Evolutionary conservation across 2,888 invertebrate genomes (phyloP).

Genomic region (Callyntrura sp.): DNA sequence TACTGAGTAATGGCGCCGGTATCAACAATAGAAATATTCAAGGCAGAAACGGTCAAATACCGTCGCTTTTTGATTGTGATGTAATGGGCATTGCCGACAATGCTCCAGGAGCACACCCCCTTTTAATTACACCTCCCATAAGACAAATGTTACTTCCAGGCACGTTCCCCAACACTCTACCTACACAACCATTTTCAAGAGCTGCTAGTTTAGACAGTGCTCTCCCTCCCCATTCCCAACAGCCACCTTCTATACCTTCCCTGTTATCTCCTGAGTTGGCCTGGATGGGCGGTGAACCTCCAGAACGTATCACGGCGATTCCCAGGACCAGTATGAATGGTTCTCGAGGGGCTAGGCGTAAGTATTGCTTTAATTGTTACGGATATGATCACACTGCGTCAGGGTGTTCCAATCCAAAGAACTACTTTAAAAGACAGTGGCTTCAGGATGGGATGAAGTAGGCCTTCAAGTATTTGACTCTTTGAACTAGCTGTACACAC

Average conservation of each 20-base stretch:
- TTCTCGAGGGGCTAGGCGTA: slow-evolving; percentile 54
- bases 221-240: slow-evolving; percentile 41
- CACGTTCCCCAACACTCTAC: slow-evolving; percentile 48
- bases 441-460: slow-evolving; percentile 68
- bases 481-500: too few species aligned
- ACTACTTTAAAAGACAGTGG: slow-evolving; percentile 71
- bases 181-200: slow-evolving; percentile 3
- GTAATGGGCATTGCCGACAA: slow-evolving; percentile 31
- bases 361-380: slow-evolving; percentile 74
- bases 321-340: slow-evolving; percentile 51
- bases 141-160: slow-evolving; percentile 65
- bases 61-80: slow-evolving; percentile 72
- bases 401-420: slow-evolving; percentile 71
- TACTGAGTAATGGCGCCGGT: not conserved
- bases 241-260: slow-evolving; percentile 49
- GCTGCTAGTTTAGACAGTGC: slow-evolving; percentile 34
- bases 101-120: slow-evolving; percentile 33
- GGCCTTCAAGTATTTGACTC: slow-evolving; percentile 15
- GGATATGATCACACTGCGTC: slow-evolving; percentile 71
- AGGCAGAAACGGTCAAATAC: slow-evolving; percentile 69
- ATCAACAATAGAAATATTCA: slow-evolving; percentile 73
- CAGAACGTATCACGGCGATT: slow-evolving; percentile 33
- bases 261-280: slow-evolving; percentile 65
- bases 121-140: slow-evolving; percentile 59
- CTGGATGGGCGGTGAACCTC: slow-evolving; percentile 67